Evolutionary conservation across 1,140 invertebrate species (phyloP).

Genomic region (Ceratina calcarata): DNA sequence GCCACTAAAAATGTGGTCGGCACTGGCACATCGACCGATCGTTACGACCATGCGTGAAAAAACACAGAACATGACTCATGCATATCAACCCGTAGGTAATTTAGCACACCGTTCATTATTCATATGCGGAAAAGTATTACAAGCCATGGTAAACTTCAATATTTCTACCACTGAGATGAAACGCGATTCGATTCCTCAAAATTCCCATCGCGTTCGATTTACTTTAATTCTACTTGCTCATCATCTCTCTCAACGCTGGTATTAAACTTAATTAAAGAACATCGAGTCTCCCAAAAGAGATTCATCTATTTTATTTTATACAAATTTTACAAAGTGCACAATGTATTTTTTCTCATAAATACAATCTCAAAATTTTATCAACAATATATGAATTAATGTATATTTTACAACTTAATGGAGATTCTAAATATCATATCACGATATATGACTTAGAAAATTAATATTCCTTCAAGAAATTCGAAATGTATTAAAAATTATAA

Average conservation of each 20-base stretch:
- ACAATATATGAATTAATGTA: no score
- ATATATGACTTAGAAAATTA: no score
- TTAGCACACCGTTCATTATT: conserved; percentile 42
- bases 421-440: no score
- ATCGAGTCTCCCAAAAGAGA: no score
- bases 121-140: conserved; percentile 28
- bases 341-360: neutral
- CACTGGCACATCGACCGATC: conserved; percentile 35
- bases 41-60: conserved; percentile 48
- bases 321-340: neutral
- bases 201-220: neutral
- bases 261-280: no score
- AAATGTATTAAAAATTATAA: no score
- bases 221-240: no score
- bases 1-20: conserved; percentile 3
- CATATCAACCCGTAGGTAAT: conserved; percentile 37
- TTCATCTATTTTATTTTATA: neutral
- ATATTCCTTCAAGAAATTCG: no score
- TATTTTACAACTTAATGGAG: no score
- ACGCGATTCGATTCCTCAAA: neutral
- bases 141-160: neutral
- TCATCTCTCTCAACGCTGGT: no score
- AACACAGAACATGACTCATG: conserved; percentile 51
- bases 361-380: neutral
- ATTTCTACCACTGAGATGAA: neutral